Base-by-base conservation (phyloP, 2,113 vertebrate genomes). In the Odobenus rosmarus region DNA sequence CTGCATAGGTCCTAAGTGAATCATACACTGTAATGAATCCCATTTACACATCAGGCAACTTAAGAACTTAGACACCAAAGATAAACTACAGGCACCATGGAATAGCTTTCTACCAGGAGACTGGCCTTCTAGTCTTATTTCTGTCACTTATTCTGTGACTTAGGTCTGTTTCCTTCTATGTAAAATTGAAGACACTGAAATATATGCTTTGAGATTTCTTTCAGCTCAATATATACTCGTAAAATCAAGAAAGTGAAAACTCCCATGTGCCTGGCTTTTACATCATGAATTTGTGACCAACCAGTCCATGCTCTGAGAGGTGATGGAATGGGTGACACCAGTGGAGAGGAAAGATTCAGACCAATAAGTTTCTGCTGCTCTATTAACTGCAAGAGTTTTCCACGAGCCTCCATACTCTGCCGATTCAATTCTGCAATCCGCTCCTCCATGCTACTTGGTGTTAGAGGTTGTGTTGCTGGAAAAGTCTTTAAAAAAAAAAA, bases 361-460 rank as follows among this genome's bases (percentile, higher is more conserved):
- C 98, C 90, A 62, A 95, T 98, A 74, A 94, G 98, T 77, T 99
- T 99, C 98, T 99, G 99, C 95, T 99, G 99, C 55, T 99, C 99
- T 72, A 99, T 99, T 36, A 99, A 98, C 92, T 99, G 99, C 92
- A 99, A 90, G 3, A 99, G 99, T 93, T 99, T 99, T 87, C 97
- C 97, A 61, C 99, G 98, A 2, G 99, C 99, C 92, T 99, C 99
- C 71, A 99, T 97, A 69, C 99, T 99, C 97, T 99, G 99, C 49
- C 98, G 99, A 98, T 99, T 99, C 93, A 99, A 97, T 98, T 99
- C 99, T 42, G 99, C 99, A 96, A 99, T 99, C 97, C 99, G 99
- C 83, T 99, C 99, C 97, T 99, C 99, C 98, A 99, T 98, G 15
- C 97, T 98, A 62, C 90, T 98, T 0, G 98, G 96, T 49, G 39